Percentiles rank a stretch among this genome's conserved stretches.
These are phyloP conservation scores for Bubo scandiacus DNA, from an alignment of 2,113 vertebrate species.

Conservation along the genomic window DNA sequence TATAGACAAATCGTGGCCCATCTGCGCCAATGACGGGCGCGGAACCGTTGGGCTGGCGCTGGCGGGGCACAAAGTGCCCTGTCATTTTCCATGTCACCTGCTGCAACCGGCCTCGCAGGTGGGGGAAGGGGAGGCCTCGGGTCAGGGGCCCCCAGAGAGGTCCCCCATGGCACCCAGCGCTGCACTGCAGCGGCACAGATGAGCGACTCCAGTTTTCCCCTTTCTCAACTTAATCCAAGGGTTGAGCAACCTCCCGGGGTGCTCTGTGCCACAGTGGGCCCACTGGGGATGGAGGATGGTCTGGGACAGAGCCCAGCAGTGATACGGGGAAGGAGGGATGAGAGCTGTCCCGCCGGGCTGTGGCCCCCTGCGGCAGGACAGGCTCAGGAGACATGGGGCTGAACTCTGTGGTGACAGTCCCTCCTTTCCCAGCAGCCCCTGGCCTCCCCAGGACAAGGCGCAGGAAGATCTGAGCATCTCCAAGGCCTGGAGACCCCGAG, in stretches of 20 bases:
- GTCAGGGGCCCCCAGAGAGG: accelerated
- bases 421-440: not conserved
- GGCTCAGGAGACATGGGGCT: not conserved
- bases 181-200: accelerated
- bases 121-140: not conserved
- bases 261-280: not conserved
- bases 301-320: not conserved
- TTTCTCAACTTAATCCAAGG: not conserved
- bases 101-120: not conserved
- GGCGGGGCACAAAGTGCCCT: not conserved
- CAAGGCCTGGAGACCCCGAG: accelerated
- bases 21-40: conserved; percentile 28
- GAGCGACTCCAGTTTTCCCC: not conserved
- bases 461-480: not conserved
- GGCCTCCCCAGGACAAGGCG: accelerated
- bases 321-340: accelerated
- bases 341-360: accelerated
- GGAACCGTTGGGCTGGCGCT: not conserved
- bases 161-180: accelerated
- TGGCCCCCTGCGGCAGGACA: not conserved
- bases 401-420: not conserved
- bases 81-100: conserved; percentile 4
- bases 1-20: conserved; percentile 63
- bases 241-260: accelerated
- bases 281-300: not conserved